Evolutionary conservation across 2,113 vertebrate species (phyloP).

Genomic region (Zosterops japonicus): DNA sequence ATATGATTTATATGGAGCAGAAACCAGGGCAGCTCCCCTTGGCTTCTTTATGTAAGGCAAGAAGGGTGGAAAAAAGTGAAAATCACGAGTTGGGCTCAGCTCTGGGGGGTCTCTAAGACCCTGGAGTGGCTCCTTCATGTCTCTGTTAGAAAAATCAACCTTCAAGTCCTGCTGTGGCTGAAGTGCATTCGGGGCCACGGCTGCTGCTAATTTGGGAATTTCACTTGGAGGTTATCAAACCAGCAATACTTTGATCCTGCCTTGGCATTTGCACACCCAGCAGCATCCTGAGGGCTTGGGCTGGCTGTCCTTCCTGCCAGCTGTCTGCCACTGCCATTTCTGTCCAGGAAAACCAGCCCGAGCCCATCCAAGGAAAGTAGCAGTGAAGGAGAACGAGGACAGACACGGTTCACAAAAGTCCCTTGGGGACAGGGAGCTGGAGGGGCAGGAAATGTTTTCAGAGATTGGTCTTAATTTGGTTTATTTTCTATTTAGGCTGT

Average conservation of each 20-base stretch:
- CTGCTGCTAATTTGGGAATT: not conserved
- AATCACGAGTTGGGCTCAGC: not conserved
- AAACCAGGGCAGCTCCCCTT: constrained; percentile 21
- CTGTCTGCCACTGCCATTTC: not conserved
- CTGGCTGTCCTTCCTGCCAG: not conserved
- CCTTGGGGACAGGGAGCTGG: not conserved
- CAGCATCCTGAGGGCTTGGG: not conserved
- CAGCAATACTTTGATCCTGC: not conserved
- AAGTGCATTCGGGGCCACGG: not conserved
- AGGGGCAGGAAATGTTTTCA: not conserved
- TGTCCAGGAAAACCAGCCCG: not conserved
- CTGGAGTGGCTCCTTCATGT: not conserved
- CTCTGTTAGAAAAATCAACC: not conserved
- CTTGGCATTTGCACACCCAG: not conserved
- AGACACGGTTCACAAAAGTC: not conserved
- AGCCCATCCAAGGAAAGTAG: not conserved
- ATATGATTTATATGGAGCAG: constrained; percentile 29
- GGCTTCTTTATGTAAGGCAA: not conserved
- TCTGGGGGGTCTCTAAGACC: not conserved
- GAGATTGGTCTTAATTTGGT: not conserved
- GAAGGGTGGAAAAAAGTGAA: not conserved
- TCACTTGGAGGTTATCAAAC: not conserved
- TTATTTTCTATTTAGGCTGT: not conserved
- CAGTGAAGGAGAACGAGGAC: not conserved
- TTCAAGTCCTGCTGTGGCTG: not conserved